Conservation (phyloP, 2,113 vertebrate genomes). For the Columbina picui region DNA sequence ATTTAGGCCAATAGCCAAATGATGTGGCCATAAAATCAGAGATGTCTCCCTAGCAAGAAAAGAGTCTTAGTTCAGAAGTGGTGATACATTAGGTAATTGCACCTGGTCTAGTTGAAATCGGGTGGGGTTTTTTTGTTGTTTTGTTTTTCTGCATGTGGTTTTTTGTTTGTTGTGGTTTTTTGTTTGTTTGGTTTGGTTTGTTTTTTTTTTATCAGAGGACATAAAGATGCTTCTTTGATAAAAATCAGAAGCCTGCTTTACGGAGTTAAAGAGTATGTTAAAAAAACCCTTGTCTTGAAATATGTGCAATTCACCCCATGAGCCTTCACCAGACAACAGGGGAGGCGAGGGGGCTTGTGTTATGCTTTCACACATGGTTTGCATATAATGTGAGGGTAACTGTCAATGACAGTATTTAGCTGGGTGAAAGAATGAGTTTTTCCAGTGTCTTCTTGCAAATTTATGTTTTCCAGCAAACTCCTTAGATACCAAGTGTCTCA, state of each 20-base stretch:
- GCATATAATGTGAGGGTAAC: not conserved
- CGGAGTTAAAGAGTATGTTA: not conserved
- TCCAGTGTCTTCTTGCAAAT: not conserved
- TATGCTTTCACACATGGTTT: constrained; percentile 7
- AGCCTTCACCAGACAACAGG: not conserved
- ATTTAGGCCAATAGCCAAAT: not conserved
- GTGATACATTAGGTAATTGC: not conserved
- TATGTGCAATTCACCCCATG: not conserved
- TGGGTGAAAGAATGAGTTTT: constrained; percentile 20
- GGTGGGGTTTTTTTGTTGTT: too few relatives aligned
- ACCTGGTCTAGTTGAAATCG: not conserved
- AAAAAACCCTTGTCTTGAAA: not conserved
- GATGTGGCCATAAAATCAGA: not conserved
- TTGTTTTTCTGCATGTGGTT: not conserved
- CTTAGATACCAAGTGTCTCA: not conserved
- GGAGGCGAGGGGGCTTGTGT: not conserved
- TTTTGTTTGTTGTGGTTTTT: not conserved
- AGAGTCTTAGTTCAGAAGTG: not conserved
- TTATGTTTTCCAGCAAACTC: not conserved
- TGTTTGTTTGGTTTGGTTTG: too few relatives aligned
- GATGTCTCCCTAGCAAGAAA: not conserved
- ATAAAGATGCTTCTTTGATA: not conserved
- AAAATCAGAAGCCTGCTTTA: not conserved
- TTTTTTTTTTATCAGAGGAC: not conserved
- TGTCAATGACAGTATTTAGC: not conserved